These are phyloP conservation scores for Chromobotia macracanthus DNA, from an alignment of 2,797 vertebrate genomes.

Conservation along the genomic window DNA sequence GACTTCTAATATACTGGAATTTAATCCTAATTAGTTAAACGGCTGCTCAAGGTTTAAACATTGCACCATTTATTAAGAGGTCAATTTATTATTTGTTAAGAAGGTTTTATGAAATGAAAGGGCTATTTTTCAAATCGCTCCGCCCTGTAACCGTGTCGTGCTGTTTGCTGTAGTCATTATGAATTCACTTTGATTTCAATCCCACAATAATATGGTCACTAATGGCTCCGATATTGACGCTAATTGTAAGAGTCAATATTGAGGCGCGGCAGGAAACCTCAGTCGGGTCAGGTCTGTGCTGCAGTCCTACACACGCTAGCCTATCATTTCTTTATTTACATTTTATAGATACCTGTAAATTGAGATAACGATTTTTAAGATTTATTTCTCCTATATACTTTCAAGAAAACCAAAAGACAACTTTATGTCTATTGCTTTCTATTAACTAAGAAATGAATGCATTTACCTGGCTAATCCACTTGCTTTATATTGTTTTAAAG, in stretches of 20 bases:
- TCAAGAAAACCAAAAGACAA: neutral
- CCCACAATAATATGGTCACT: conserved; percentile 89
- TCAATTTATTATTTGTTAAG: conserved; percentile 74
- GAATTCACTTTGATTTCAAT: conserved; percentile 84
- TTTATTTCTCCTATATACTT: neutral
- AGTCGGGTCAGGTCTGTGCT: neutral
- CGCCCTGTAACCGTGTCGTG: conserved; percentile 83
- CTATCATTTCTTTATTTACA: conserved; percentile 24
- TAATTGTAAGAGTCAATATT: conserved; percentile 89
- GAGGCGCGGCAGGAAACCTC: conserved; percentile 80
- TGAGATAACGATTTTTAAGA: neutral
- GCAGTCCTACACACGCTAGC: neutral
- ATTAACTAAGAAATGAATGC: neutral
- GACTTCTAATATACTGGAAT: conserved; percentile 56
- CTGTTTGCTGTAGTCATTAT: conserved; percentile 83
- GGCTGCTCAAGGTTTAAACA: conserved; percentile 58
- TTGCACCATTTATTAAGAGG: conserved; percentile 60
- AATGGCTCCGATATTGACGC: conserved; percentile 86
- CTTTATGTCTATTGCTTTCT: neutral
- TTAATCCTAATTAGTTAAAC: conserved; percentile 58
- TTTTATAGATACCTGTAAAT: neutral
- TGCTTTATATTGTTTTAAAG: neutral
- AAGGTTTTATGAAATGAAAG: conserved; percentile 80
- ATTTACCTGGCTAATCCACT: neutral
- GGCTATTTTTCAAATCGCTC: conserved; percentile 88